phyloP scores from a whole-genome alignment of 2,888 invertebrate genomes.

The Temnothorax ravouxi region DNA sequence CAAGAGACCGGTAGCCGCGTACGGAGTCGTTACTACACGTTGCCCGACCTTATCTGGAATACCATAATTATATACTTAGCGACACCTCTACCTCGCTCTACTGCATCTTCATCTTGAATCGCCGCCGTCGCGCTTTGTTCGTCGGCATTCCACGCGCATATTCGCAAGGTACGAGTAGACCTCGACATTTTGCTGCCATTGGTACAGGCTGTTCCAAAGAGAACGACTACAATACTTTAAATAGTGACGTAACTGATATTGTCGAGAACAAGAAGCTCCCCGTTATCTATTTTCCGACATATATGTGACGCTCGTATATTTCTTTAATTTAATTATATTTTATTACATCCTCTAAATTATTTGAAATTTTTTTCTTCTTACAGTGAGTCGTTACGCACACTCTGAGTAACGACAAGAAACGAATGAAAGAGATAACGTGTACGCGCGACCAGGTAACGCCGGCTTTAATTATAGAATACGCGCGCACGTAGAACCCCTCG shows the following conservation, averaged over 20 bases:
- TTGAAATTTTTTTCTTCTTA: neutral
- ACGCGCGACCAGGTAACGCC: constrained; percentile 3
- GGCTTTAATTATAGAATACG: constrained; percentile 35
- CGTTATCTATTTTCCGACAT: neutral
- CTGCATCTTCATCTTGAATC: constrained; percentile 55
- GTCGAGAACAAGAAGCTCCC: too few relatives aligned
- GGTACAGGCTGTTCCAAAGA: neutral
- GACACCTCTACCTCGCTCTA: constrained; percentile 53
- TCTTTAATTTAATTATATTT: neutral
- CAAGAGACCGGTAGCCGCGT: constrained; percentile 39
- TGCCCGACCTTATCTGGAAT: constrained; percentile 63
- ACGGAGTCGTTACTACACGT: constrained; percentile 53
- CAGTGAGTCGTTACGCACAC: neutral
- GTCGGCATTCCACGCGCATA: constrained; percentile 27
- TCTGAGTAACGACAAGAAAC: neutral
- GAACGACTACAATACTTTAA: neutral
- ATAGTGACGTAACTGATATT: neutral
- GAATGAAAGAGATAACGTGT: neutral
- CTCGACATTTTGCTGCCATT: constrained; percentile 4
- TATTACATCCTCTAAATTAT: neutral
- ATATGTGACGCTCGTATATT: neutral
- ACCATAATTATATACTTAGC: constrained; percentile 55
- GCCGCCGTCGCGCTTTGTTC: constrained; percentile 30
- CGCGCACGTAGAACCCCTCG: constrained; percentile 26
- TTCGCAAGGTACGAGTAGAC: neutral